Evolutionary conservation across 2,888 invertebrate species (phyloP).

Genomic region (Amblyteles armatorius): DNA sequence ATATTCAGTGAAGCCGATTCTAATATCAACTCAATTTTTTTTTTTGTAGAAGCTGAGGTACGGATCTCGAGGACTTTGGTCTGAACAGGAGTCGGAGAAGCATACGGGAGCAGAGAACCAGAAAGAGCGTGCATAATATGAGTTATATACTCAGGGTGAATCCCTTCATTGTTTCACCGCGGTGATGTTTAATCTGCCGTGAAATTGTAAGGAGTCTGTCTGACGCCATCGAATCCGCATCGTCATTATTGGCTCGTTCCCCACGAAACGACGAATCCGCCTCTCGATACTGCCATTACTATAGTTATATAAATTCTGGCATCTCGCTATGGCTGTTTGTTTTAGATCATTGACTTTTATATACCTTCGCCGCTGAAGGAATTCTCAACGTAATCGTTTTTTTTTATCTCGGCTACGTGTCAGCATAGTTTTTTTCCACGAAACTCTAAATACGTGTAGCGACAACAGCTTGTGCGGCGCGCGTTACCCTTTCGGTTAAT

Average conservation of each 20-base stretch:
- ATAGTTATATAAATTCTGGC: constrained; percentile 22
- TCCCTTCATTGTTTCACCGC: constrained; percentile 81
- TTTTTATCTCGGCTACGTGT: constrained; percentile 21
- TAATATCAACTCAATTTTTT: neutral
- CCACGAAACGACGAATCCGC: constrained; percentile 60
- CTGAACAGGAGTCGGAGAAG: constrained; percentile 14
- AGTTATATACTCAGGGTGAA: constrained; percentile 62
- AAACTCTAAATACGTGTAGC: constrained; percentile 26
- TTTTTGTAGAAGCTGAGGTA: neutral
- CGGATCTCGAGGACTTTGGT: neutral
- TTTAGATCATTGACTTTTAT: constrained; percentile 54
- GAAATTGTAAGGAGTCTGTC: constrained; percentile 83
- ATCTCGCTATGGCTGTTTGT: constrained; percentile 50
- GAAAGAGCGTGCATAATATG: constrained; percentile 61
- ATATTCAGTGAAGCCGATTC: neutral
- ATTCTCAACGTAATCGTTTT: constrained; percentile 39
- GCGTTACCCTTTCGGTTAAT: constrained; percentile 7
- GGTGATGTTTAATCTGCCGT: constrained; percentile 82
- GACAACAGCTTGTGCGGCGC: constrained; percentile 37
- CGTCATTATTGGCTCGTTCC: constrained; percentile 79
- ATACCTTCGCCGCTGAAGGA: neutral
- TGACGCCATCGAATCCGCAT: constrained; percentile 79
- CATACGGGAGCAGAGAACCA: constrained; percentile 31
- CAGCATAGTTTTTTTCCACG: constrained; percentile 44
- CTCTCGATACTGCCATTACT: constrained; percentile 30